phyloP scores from a whole-genome alignment of 2,113 vertebrate species.

The Bothrops jararaca region DNA sequence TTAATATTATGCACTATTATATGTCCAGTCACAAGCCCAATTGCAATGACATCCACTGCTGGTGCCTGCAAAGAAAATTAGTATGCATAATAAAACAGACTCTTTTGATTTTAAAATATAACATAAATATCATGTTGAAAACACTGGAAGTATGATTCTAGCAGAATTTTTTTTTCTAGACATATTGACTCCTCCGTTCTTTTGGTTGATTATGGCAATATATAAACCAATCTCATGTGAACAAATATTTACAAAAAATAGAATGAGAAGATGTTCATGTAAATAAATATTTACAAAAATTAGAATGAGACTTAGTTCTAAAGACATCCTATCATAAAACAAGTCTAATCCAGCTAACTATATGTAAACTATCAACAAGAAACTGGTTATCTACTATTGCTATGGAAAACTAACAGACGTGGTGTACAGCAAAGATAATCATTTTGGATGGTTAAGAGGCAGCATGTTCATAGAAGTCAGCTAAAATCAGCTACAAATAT shows the following conservation, averaged over 20 bases:
- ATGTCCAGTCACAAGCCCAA: constrained; percentile 84
- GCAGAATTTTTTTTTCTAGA: background rate
- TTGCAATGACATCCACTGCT: constrained; percentile 87
- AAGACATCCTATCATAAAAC: background rate
- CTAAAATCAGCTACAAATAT: background rate
- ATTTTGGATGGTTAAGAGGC: background rate
- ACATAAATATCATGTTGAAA: background rate
- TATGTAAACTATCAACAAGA: background rate
- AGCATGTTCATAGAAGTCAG: background rate
- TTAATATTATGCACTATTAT: constrained; percentile 93
- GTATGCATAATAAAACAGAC: background rate
- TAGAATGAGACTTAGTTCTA: background rate
- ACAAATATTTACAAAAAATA: background rate
- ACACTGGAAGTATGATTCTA: background rate
- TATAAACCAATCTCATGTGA: background rate
- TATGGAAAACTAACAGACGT: background rate
- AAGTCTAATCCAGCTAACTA: background rate
- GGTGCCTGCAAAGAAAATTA: constrained; percentile 78
- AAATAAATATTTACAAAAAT: background rate
- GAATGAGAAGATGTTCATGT: background rate
- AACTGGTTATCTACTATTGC: background rate
- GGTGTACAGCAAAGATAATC: background rate
- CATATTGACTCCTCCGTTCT: background rate
- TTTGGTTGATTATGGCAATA: background rate
- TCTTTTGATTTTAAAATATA: background rate